Conservation (phyloP, 2,797 vertebrate species). For the Lagocephalus sceleratus region DNA sequence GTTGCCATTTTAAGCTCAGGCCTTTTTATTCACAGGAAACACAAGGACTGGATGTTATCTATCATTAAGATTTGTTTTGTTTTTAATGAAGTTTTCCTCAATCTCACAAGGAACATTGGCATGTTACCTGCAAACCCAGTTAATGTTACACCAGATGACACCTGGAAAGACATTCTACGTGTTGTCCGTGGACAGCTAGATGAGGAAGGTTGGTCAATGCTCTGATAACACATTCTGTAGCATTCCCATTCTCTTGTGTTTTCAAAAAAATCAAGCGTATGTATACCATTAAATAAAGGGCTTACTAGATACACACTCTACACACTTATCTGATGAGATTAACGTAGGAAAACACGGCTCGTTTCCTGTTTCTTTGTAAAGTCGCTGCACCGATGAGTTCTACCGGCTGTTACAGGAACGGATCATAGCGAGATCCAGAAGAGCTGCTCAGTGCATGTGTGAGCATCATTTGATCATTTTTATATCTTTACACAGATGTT, state of each 20-base stretch:
- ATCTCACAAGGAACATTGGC: constrained; percentile 7
- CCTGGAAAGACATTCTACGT: constrained; percentile 11
- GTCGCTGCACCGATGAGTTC: constrained; percentile 23
- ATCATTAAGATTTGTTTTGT: constrained; percentile 22
- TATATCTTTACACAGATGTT: constrained; percentile 40
- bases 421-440: constrained; percentile 31
- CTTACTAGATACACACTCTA: constrained; percentile 57
- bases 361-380: constrained; percentile 27
- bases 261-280: constrained; percentile 35
- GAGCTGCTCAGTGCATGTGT: constrained; percentile 33
- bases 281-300: constrained; percentile 73
- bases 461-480: constrained; percentile 31
- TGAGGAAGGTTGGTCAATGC: too few relatives aligned
- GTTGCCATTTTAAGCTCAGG: constrained; percentile 40
- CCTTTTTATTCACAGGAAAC: constrained; percentile 38
- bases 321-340: constrained; percentile 9
- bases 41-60: constrained; percentile 50
- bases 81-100: constrained; percentile 15
- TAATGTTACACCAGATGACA: too few relatives aligned
- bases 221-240: constrained; percentile 36
- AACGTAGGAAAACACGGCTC: constrained; percentile 13
- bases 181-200: too few relatives aligned
- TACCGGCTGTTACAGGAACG: constrained; percentile 35
- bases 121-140: constrained; percentile 10
- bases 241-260: constrained; percentile 48